Evolutionary conservation across 2,797 vertebrate genomes (phyloP).

Genomic region (Microchirus variegatus): DNA sequence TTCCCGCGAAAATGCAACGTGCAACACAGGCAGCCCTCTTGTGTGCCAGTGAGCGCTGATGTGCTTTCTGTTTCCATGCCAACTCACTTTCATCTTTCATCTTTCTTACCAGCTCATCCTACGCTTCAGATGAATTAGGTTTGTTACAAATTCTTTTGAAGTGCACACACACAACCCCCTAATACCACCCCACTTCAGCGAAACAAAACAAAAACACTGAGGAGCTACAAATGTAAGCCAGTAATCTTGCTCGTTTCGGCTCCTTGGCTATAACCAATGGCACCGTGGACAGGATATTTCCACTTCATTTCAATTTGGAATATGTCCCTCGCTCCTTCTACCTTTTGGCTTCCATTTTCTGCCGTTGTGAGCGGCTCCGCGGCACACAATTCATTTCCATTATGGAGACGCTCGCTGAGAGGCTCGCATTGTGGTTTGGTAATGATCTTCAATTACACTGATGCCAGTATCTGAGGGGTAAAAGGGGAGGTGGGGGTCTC

Average conservation of each 20-base stretch:
- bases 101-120: constrained; percentile 90
- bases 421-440: constrained; percentile 82
- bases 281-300: constrained; percentile 77
- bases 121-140: constrained; percentile 90
- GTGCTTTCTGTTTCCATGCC: constrained; percentile 90
- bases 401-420: constrained; percentile 80
- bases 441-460: constrained; percentile 87
- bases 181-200: constrained; percentile 82
- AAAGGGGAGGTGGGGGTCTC: constrained; percentile 75
- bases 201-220: constrained; percentile 84
- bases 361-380: constrained; percentile 66
- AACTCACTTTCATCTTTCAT: constrained; percentile 90
- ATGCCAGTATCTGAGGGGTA: constrained; percentile 76
- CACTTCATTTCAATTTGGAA: constrained; percentile 84
- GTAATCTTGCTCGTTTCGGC: constrained; percentile 80
- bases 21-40: constrained; percentile 82
- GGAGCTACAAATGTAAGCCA: constrained; percentile 82
- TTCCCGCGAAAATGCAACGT: constrained; percentile 79
- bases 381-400: constrained; percentile 83
- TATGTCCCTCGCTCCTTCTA: constrained; percentile 73
- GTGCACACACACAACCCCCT: constrained; percentile 76
- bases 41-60: constrained; percentile 83
- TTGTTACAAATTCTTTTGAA: constrained; percentile 91
- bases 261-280: constrained; percentile 80
- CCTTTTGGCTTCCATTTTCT: constrained; percentile 79